These are phyloP conservation scores for Mareca penelope DNA, from an alignment of 2,797 vertebrate species.

Conservation along the genomic window DNA sequence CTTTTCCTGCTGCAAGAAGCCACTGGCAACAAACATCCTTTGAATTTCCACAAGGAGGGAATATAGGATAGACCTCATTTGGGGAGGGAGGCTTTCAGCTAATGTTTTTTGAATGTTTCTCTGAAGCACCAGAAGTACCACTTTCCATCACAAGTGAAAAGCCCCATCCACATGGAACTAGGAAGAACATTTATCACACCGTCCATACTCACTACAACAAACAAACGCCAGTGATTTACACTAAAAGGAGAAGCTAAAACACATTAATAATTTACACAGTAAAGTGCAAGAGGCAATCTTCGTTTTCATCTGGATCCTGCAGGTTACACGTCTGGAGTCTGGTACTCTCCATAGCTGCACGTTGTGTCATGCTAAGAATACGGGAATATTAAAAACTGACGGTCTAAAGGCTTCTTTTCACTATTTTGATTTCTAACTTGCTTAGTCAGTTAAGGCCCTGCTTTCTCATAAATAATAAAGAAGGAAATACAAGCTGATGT, in stretches of 20 bases:
- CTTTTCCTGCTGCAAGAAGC: background rate
- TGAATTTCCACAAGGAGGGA: background rate
- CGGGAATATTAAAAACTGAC: background rate
- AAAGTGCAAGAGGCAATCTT: background rate
- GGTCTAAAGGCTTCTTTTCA: background rate
- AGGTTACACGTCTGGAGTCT: background rate
- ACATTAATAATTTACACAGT: background rate
- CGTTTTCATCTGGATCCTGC: background rate
- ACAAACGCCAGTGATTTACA: background rate
- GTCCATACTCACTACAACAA: background rate
- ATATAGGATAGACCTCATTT: background rate
- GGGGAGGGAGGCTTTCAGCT: background rate
- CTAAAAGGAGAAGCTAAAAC: background rate
- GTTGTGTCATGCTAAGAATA: background rate
- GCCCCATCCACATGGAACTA: background rate
- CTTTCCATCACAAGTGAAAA: background rate
- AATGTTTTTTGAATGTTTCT: background rate
- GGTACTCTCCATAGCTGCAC: background rate
- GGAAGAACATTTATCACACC: background rate
- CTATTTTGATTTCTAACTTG: background rate
- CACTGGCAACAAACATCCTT: background rate
- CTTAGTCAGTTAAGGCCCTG: background rate
- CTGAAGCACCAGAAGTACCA: background rate
- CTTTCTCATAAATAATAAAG: background rate
- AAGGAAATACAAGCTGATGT: background rate